These are phyloP conservation scores for Lepus timidus DNA, from an alignment of 2,113 vertebrate genomes.

Conservation along the genomic window DNA sequence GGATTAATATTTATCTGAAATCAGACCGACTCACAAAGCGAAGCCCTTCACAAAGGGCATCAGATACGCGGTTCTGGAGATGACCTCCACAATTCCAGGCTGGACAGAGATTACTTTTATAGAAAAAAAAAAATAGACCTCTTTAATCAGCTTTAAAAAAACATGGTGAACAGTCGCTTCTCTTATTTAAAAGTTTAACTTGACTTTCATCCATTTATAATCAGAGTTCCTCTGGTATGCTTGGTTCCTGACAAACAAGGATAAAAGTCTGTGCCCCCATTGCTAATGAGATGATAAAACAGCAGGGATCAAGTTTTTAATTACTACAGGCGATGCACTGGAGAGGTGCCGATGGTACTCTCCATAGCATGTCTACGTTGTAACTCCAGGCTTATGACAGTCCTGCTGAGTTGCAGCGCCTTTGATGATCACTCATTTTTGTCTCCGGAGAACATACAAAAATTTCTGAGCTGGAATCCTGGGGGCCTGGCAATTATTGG, in stretches of 20 bases:
- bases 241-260: conserved; percentile 95
- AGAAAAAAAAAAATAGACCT: conserved; percentile 71
- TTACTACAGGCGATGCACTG: conserved; percentile 95
- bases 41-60: conserved; percentile 23
- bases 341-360: conserved; percentile 92
- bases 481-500: conserved; percentile 88
- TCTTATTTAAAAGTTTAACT: conserved; percentile 92
- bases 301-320: conserved; percentile 98
- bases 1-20: conserved; percentile 58
- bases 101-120: conserved; percentile 82
- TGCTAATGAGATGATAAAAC: conserved; percentile 98
- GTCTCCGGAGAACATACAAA: conserved; percentile 94
- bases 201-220: conserved; percentile 93
- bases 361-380: conserved; percentile 96
- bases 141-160: conserved; percentile 89
- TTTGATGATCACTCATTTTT: conserved; percentile 97
- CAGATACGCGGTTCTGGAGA: neutral
- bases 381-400: conserved; percentile 97
- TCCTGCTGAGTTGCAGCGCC: conserved; percentile 95
- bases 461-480: conserved; percentile 89
- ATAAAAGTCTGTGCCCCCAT: conserved; percentile 95
- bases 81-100: conserved; percentile 80
- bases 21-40: conserved; percentile 32
- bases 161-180: conserved; percentile 88
- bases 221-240: conserved; percentile 91